Evolutionary conservation across 2,888 invertebrate species (phyloP), one percentile per base, ranked within the genome.

Genomic region (Aplocera efformata): DNA sequence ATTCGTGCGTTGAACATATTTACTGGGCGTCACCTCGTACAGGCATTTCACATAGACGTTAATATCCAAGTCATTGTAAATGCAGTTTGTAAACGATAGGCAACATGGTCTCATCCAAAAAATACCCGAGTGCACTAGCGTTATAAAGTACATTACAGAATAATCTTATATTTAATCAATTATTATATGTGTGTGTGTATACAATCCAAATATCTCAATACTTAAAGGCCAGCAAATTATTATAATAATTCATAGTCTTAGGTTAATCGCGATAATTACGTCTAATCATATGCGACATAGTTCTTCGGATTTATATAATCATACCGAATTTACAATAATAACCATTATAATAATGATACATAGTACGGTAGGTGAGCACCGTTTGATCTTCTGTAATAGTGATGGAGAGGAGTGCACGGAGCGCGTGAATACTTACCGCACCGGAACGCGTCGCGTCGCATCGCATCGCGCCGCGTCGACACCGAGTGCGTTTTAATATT

Each of bases 171-270:
- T 43, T 29, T 50, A 42, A 37, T 53, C 27, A 29, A 20, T 39
- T 32, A 31, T 31, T 34, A 32, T 48, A 35, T 44, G 36, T 10
- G 40, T 39, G 49, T 56, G 55, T 63, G 57, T 70, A 58, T 66
- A 56, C 50, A 58, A 56, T 44, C 56, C 49, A 59, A 55, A 56
- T 63, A 66, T 64, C 60, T 60, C 57, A 67, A 50, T 55, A 48
- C 49, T 49, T 52, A 63, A 76, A 66, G 77, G 77, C 78, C 75
- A 78, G 78, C 73, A 74, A 50, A 63, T 62, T 67, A 63, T 64
- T 62, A 51, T 32, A 32, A 28, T 39, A 45, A 32, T 9, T 27
- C 10, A 23, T 45, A 45, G 36, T 33, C 22, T n/a, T 45, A 40
- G 40, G 40, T 21, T 36, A 36, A 30, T 32, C 25, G 25, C 5